Evolutionary conservation across 2,888 invertebrate species (phyloP), one percentile per base, ranked within the genome.

Genomic region (Strigamia crassipes): DNA sequence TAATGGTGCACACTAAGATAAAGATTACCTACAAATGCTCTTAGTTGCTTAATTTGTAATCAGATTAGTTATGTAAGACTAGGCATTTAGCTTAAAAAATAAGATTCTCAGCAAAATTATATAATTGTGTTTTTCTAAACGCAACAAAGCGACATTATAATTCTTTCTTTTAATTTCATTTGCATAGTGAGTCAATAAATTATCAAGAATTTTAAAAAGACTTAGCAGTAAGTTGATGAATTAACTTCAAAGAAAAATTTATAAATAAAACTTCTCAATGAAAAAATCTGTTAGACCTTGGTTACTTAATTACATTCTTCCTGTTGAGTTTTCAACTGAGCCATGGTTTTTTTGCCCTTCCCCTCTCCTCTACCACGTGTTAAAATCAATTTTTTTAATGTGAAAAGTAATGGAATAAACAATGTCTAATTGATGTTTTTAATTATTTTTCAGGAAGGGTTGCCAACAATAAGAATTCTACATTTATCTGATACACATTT

Each of bases 401-500:
- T 27, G 3, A 27, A 27, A 27, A 27, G 27, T 27, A 27, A 27
- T 27, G 27, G 27, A 27, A 27, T 3, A 27, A 3, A 27, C 27
- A 3, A 27, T 27, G 27, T 27, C 27, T 27, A 27, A 27, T 27
- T 27, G 27, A 27, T 27, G 27, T 27, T 27, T 79, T 38, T 23
- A 18, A 83, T 83, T 81, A 83, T 83, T 82, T 84, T 78, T 73
- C 84, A 90, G 87, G 91, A 31, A n/a, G 77, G 77, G 10, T 38
- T 93, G 0, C 94, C 94, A 8, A 92, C 92, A 46, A 94, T 96
- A 87, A 96, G 96, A 90, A 96, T 98, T n/a, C 90, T 99, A 10
- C 98, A 99, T 87, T 91, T 99, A 84, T 96, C 97, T 0, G 99
- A 99, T 87, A 96, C 97, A 0, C 99, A 99, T 88, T 94, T 94